Evolutionary conservation across 1,140 invertebrate genomes (phyloP), one percentile per base, ranked within the genome.

Genomic region (Ceratina calcarata): DNA sequence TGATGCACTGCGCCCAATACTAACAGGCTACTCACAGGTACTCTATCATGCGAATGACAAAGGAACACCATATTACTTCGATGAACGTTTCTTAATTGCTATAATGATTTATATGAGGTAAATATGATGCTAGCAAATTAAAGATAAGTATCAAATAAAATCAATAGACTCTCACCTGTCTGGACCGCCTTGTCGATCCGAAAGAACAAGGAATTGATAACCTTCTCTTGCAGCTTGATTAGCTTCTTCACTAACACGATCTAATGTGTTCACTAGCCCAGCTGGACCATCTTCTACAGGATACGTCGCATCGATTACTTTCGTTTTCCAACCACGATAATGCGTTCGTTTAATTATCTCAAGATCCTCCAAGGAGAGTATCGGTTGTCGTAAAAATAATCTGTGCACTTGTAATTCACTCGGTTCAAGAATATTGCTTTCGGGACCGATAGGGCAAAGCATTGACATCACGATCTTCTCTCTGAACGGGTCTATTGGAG

Each of bases 401-500:
- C 99, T 95, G 90, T 98, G 97, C 62, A 99, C 98, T 93, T 99
- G 98, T 82, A 96, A 93, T 0, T 96, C 94, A 88, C 95, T 96
- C 4, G 99, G 98, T 86, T 99, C 95, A 75, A 99, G 93, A 75
- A 99, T 97, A 93, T 99, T 99, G 0, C 96, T 96, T 89, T 99
- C 98, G 0, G 99, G 99, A 2, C 97, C 97, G 87, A 98, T 96
- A 0, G 97, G 97, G 88, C 97, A 97, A 78, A 98, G 95, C 89
- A 99, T 93, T 0, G 98, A 99, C 98, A 99, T 99, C 67, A 99
- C 98, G 81, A 99, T 97, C 91, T 98, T 98, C 93, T 99, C 99
- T 86, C 99, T 96, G 94, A 99, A 99, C 57, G 99, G 99, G 95
- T 99, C 99, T 84, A 99, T 99, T 6, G 99, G 99, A n/a, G 99